Base-by-base conservation (phyloP, 2,113 vertebrate species). In the Sula dactylatra region DNA sequence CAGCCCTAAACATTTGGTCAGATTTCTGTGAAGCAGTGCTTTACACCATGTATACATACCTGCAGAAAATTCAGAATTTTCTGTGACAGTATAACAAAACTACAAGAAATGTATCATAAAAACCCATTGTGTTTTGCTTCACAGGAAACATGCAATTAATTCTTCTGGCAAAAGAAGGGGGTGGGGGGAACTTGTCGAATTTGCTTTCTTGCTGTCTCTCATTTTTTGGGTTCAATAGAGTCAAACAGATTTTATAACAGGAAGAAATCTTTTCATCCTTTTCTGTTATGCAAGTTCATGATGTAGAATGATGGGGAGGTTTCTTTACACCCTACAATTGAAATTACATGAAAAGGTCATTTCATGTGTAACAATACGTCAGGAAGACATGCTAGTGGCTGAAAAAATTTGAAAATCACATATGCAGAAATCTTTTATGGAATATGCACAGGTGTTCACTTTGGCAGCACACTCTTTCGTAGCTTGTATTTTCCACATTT, bases 111-210 rank as follows among this genome's bases (percentile, higher is more conserved):
- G 42, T 84, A 49, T 58, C 34, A 79, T 69, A 87, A 91, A 89
- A 54, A 19, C 8, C 66, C 40, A 21, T 65, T 77, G 40, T 91
- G 38, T 16, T 90, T 76, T 72, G 7, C 72, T 92, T 78, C n/a
- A 76, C 36, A 76, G 54, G 65, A 96, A 91, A 88, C n/a, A 61
- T 34, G 49, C 18, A 94, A 96, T 92, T 91, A 94, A 84, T 64
- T 87, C 50, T 88, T 93, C 80, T 38, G 24, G 19, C 56, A 55
- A 82, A 86, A 84, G 76, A 89, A 79, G 22, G 7, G 13, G 14
- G 36, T 62, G 61, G 52, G 59, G 27, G 12, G 11, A 84, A 96
- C 38, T 52, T 84, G 38, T 69, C 2, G 1, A 72, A 79, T 82
- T 86, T 82, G 2, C 19, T 82, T 86, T 83, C 61, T 82, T 84